Evolutionary conservation across 2,797 vertebrate species (phyloP).

Genomic region (Pangasius larnaudii): DNA sequence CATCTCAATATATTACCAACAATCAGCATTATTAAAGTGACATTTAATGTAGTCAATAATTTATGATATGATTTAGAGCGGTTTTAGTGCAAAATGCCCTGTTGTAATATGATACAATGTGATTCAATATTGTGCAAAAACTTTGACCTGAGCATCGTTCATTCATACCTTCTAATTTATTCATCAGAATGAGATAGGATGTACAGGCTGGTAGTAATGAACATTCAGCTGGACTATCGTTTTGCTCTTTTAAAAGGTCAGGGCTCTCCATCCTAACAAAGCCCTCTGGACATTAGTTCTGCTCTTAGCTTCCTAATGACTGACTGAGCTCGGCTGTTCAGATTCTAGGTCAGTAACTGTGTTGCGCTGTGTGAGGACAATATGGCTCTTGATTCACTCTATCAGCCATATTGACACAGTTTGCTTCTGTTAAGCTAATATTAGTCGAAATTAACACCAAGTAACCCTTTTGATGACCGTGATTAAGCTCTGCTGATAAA

Average conservation of each 20-base stretch:
- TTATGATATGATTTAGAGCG: background rate
- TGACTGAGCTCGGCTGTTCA: conserved; percentile 34
- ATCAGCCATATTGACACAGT: background rate
- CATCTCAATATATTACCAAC: background rate
- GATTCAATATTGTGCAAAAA: conserved; percentile 12
- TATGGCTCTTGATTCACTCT: conserved; percentile 32
- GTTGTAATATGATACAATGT: background rate
- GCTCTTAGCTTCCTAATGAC: conserved; percentile 42
- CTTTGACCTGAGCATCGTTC: conserved; percentile 8
- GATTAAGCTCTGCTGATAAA: conserved; percentile 46
- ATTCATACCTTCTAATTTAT: conserved; percentile 31
- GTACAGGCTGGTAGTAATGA: conserved; percentile 27
- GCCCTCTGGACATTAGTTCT: conserved; percentile 32
- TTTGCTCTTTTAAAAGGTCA: conserved; percentile 30
- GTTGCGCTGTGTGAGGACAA: conserved; percentile 53
- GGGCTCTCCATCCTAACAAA: conserved; percentile 23
- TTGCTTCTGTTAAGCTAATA: conserved; percentile 19
- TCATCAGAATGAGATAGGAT: conserved; percentile 32
- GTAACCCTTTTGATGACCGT: conserved; percentile 26
- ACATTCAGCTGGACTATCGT: conserved; percentile 38
- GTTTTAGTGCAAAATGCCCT: background rate
- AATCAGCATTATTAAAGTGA: background rate
- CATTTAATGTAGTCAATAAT: background rate
- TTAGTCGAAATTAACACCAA: conserved; percentile 14
- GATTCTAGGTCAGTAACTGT: conserved; percentile 62